A percentile compares a stretch with the other conserved stretches of the same genome.
Conservation (phyloP, 2,113 vertebrate genomes). For the Harpagus bidentatus region DNA sequence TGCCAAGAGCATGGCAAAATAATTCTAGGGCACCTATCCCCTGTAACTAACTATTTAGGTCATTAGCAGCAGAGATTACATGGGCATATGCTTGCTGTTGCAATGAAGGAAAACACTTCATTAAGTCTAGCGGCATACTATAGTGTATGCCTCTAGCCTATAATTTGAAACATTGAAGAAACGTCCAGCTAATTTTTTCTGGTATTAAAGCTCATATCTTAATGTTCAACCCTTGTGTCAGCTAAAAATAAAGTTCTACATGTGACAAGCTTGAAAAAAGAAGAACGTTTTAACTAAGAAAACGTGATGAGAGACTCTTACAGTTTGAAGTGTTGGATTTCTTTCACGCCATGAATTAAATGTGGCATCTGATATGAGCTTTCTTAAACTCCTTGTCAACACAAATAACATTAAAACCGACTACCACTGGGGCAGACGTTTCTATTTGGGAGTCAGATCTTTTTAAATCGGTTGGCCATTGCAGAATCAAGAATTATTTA, state of each 20-base stretch:
- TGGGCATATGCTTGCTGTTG: not conserved
- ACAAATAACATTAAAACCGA: slow-evolving; percentile 25
- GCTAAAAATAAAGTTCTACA: not conserved
- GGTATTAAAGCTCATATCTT: not conserved
- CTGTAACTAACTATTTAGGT: not conserved
- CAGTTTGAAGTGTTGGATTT: not conserved
- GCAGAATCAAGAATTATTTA: slow-evolving; percentile 28
- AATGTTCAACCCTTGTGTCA: not conserved
- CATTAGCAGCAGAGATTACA: not conserved
- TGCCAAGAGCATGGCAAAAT: not conserved
- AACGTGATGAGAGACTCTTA: not conserved
- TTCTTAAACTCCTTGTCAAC: slow-evolving; percentile 54
- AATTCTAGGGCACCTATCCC: not conserved
- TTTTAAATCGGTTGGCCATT: not conserved
- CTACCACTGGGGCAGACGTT: not conserved
- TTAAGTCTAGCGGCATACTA: not conserved
- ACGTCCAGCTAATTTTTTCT: not conserved
- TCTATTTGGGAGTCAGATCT: not conserved
- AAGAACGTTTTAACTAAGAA: not conserved
- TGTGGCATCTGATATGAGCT: slow-evolving; percentile 29
- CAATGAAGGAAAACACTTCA: not conserved
- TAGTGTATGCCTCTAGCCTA: not conserved
- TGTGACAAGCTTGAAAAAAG: not conserved
- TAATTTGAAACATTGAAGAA: slow-evolving; percentile 12
- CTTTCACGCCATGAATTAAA: slow-evolving; percentile 1